Conservation (phyloP, 2,888 invertebrate species). For the Clivina fossor region DNA sequence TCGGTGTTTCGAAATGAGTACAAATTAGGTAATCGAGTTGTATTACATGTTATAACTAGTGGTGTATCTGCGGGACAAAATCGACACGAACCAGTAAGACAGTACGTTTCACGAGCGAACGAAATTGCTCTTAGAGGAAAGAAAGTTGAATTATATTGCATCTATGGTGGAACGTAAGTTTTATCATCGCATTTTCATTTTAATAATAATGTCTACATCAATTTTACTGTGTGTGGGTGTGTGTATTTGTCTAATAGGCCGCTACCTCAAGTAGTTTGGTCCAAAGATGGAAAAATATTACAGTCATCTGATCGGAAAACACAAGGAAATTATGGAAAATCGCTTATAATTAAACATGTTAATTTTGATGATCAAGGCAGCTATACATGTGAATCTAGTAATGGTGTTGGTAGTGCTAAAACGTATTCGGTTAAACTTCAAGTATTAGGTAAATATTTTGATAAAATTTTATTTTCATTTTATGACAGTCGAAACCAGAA, state of each 20-base stretch:
- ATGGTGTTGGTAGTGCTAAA: conserved; percentile 83
- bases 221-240: no score
- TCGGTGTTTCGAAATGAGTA: conserved; percentile 90
- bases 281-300: conserved; percentile 73
- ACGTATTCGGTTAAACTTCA: conserved; percentile 82
- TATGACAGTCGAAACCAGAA: neutral
- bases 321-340: conserved; percentile 95
- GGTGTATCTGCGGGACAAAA: conserved; percentile 79
- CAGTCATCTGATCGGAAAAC: conserved; percentile 72
- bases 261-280: conserved; percentile 91
- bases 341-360: conserved; percentile 82
- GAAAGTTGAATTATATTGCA: conserved; percentile 86
- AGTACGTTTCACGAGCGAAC: conserved; percentile 86
- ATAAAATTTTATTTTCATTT: neutral
- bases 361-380: conserved; percentile 86
- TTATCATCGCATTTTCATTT: no score
- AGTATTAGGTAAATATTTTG: conserved; percentile 68
- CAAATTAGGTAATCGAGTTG: conserved; percentile 82
- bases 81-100: conserved; percentile 72
- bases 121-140: conserved; percentile 84
- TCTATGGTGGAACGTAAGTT: conserved; percentile 97
- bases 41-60: conserved; percentile 75
- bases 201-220: no score
- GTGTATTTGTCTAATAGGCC: no score
- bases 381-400: conserved; percentile 92